Evolutionary conservation across 2,113 vertebrate genomes (phyloP), one percentile per base, ranked within the genome.

Genomic region (Chrysochloris asiatica): DNA sequence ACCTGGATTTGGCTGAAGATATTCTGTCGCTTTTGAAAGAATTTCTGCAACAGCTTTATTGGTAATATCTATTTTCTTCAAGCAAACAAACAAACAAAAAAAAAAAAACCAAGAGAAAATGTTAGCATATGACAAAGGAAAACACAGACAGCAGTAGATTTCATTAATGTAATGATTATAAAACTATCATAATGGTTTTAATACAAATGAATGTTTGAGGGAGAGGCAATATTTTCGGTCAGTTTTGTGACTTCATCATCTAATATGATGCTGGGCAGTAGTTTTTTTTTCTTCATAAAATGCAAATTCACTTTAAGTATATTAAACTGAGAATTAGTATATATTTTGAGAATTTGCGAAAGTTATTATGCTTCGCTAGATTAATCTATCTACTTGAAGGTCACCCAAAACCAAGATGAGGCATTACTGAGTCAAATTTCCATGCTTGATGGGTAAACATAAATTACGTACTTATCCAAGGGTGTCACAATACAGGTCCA

Each of bases 1-100:
- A 99, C 99, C 99, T 98, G 99, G 99, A 98, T 99, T 99, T 30
- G 99, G 99, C 95, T 99, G 99, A 65, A 99, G 98, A 95, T 99
- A 99, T 80, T 99, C 99, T 0, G 98, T 99, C 88, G 99, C 98
- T 98, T 98, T 99, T 61, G 98, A 98, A 67, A 99, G 96, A 71
- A 99, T 98, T 71, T 99, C 99, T 0, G 98, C 97, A 92, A 99
- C 98, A 4, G 98, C 99, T 97, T 99, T 99, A 97, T 98, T 99
- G 94, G 99, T 99, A 93, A 99, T 90, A n/a, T 99, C 99, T 79
- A 99, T 98, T 99, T 99, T 99, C 99, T 99, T 97, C 48, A 97
- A 95, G 56, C 95, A 28, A 92, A 90, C 95, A 71, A 83, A 16
- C 95, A 28, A 92, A 90, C 95, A 71, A 83, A 16, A 75, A 88